phyloP scores from a whole-genome alignment of 2,797 vertebrate species.

The Chelidonichthys spinosus region DNA sequence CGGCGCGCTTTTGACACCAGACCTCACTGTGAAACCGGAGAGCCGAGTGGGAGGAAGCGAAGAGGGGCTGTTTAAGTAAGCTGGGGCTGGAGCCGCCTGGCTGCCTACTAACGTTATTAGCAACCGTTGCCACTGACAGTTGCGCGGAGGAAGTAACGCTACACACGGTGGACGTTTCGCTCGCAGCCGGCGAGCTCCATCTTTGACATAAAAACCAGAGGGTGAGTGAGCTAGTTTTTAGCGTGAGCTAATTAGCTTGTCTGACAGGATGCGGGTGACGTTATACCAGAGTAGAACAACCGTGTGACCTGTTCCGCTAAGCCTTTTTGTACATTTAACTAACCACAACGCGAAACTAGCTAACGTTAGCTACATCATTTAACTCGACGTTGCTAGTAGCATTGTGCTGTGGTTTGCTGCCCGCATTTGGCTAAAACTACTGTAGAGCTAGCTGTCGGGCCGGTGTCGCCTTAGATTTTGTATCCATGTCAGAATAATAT shows the following conservation, averaged over 20 bases:
- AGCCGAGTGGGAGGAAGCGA: constrained; percentile 58
- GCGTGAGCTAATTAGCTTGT: constrained; percentile 68
- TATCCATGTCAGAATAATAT: constrained; percentile 1
- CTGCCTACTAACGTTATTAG: constrained; percentile 5
- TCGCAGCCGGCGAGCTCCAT: constrained; percentile 6
- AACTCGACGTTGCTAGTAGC: background rate
- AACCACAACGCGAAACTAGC: background rate
- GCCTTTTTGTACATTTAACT: background rate
- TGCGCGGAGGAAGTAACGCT: background rate
- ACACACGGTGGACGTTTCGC: background rate
- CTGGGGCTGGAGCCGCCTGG: constrained; percentile 13
- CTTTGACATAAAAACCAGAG: constrained; percentile 7
- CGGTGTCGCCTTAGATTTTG: constrained; percentile 31
- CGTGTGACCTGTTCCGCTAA: background rate
- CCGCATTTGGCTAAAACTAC: constrained; percentile 38
- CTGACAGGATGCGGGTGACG: constrained; percentile 36
- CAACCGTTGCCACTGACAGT: constrained; percentile 11
- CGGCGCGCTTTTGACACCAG: constrained; percentile 74
- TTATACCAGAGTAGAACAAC: background rate
- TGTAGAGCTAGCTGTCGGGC: constrained; percentile 49
- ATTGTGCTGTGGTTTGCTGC: constrained; percentile 1
- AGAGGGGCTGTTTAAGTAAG: constrained; percentile 21
- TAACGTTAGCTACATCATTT: background rate
- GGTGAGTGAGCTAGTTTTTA: constrained; percentile 59
- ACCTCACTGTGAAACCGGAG: constrained; percentile 53